Evolutionary conservation across 2,797 vertebrate species (phyloP).

Genomic region (Allobates femoralis): DNA sequence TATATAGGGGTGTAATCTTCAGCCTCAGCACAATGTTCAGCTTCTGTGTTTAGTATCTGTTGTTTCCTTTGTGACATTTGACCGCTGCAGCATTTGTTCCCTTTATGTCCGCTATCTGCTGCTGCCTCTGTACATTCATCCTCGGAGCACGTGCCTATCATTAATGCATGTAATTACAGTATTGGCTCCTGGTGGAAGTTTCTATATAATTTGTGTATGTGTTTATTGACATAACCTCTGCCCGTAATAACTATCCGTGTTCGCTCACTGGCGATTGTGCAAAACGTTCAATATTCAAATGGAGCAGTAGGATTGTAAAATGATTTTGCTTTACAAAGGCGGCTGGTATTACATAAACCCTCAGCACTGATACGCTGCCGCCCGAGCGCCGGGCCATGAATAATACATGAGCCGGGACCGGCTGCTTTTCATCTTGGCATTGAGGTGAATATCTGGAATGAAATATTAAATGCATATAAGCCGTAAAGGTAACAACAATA

Average conservation of each 20-base stretch:
- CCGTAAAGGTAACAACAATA: constrained; percentile 49
- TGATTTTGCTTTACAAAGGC: constrained; percentile 44
- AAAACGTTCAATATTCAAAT: constrained; percentile 47
- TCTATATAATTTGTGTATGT: neutral
- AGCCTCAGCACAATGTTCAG: too few relatives aligned
- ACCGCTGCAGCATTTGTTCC: too few relatives aligned
- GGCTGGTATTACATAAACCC: constrained; percentile 49
- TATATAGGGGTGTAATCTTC: neutral
- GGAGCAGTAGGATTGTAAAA: constrained; percentile 38
- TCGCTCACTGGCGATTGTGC: neutral
- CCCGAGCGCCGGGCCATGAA: constrained; percentile 42
- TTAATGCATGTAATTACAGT: too few relatives aligned
- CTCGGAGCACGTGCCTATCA: too few relatives aligned
- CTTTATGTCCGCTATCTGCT: too few relatives aligned
- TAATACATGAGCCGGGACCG: constrained; percentile 54
- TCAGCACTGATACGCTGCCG: constrained; percentile 28
- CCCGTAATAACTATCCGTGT: neutral
- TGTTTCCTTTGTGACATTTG: too few relatives aligned
- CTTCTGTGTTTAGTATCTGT: too few relatives aligned
- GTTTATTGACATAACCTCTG: neutral
- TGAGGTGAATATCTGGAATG: constrained; percentile 48
- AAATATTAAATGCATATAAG: constrained; percentile 59
- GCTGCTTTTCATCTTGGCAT: constrained; percentile 56
- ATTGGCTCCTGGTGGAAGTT: neutral
- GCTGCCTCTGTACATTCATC: too few relatives aligned